These are phyloP conservation scores for Eulemur rubriventer DNA, from an alignment of 2,797 vertebrate genomes.

Conservation along the genomic window DNA sequence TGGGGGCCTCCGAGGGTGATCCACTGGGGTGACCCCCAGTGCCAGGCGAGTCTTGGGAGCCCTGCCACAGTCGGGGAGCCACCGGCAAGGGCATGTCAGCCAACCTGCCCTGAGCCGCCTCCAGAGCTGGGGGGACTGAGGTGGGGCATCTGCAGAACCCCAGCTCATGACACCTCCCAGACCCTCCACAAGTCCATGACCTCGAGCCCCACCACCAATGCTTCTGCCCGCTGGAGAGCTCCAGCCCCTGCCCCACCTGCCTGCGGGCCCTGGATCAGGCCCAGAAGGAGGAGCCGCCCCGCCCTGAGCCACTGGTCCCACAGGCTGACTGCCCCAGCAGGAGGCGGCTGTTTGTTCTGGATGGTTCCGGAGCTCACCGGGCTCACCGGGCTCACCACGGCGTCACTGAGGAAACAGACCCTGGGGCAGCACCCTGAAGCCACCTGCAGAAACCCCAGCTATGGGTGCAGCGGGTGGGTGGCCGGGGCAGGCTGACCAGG, in stretches of 20 bases:
- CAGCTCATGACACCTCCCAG: too few relatives aligned
- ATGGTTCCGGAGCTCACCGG: not conserved
- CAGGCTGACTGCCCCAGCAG: not conserved
- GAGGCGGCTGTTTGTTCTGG: not conserved
- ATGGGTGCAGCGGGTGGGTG: accelerated
- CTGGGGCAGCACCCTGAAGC: not conserved
- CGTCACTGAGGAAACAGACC: not conserved
- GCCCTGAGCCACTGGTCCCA: not conserved
- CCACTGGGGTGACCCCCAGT: not conserved
- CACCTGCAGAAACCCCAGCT: not conserved
- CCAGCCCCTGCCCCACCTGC: not conserved
- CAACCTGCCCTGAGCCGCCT: not conserved
- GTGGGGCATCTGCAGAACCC: not conserved
- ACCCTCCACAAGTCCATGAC: not conserved
- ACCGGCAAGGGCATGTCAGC: not conserved
- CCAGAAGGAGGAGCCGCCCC: not conserved
- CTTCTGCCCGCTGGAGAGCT: not conserved
- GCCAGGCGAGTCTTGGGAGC: not conserved
- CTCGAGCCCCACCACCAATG: not conserved
- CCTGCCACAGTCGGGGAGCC: not conserved
- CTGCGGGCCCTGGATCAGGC: not conserved
- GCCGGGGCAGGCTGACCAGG: not conserved
- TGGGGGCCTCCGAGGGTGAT: too few relatives aligned
- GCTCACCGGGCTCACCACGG: slow-evolving; percentile 4
- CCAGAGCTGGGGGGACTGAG: not conserved